Conservation (phyloP, 2,113 vertebrate genomes). For the Axis porcinus region DNA sequence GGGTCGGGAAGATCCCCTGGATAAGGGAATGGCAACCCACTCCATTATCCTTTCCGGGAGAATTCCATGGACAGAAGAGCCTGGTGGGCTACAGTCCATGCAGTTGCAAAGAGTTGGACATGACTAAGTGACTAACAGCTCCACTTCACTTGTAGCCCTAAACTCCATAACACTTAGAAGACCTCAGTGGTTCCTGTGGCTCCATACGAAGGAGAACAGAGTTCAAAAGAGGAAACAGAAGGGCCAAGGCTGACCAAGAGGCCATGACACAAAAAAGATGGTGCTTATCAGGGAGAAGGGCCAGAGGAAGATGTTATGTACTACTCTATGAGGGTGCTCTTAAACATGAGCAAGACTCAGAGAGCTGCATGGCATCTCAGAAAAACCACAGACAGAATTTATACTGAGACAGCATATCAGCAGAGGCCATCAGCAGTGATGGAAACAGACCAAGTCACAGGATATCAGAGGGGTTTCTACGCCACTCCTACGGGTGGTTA, state of each 20-base stretch:
- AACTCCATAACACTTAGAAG: background rate
- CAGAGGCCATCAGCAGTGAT: background rate
- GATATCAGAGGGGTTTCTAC: background rate
- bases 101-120: background rate
- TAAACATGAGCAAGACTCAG: background rate
- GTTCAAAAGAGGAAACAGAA: background rate
- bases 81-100: background rate
- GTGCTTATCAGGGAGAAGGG: background rate
- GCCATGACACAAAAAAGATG: background rate
- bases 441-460: background rate
- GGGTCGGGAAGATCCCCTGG: background rate
- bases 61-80: background rate
- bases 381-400: background rate
- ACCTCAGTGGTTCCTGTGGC: background rate
- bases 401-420: background rate
- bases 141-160: background rate
- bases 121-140: background rate
- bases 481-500: background rate
- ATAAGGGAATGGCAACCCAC: background rate
- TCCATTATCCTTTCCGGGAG: background rate
- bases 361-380: background rate
- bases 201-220: background rate
- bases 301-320: background rate
- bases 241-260: background rate
- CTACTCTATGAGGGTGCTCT: background rate